phyloP scores from a whole-genome alignment of 2,113 vertebrate genomes.

The Xiphophorus hellerii region DNA sequence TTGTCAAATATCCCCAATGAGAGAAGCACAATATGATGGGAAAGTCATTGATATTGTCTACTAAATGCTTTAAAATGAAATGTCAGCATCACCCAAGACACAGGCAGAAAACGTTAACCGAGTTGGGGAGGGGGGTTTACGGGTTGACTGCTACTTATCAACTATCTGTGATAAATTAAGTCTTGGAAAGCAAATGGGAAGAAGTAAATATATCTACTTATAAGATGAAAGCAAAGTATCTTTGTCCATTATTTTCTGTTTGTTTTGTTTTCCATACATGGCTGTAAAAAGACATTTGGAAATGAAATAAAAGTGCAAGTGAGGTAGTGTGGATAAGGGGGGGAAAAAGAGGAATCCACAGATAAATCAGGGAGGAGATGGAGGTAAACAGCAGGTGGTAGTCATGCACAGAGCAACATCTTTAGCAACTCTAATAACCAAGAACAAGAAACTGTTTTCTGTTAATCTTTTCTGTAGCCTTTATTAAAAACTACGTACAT shows the following conservation, averaged over 20 bases:
- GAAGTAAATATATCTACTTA: constrained; percentile 12
- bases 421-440: constrained; percentile 40
- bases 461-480: not conserved
- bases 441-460: not conserved
- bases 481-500: not conserved
- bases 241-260: constrained; percentile 76
- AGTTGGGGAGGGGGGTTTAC: too few relatives aligned
- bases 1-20: not conserved
- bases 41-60: not conserved
- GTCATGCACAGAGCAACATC: constrained; percentile 70
- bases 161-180: not conserved
- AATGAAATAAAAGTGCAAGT: constrained; percentile 71
- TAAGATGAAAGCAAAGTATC: not conserved
- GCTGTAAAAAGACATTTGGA: constrained; percentile 57
- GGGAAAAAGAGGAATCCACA: too few relatives aligned
- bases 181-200: not conserved
- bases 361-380: constrained; percentile 32
- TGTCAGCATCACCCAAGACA: not conserved
- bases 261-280: constrained; percentile 66
- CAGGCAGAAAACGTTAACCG: not conserved
- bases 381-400: constrained; percentile 77
- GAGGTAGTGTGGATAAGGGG: not conserved
- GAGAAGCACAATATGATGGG: not conserved
- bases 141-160: not conserved
- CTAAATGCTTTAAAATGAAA: not conserved